Evolutionary conservation across 2,888 invertebrate species (phyloP).

Genomic region (Cosmopolites sordidus): DNA sequence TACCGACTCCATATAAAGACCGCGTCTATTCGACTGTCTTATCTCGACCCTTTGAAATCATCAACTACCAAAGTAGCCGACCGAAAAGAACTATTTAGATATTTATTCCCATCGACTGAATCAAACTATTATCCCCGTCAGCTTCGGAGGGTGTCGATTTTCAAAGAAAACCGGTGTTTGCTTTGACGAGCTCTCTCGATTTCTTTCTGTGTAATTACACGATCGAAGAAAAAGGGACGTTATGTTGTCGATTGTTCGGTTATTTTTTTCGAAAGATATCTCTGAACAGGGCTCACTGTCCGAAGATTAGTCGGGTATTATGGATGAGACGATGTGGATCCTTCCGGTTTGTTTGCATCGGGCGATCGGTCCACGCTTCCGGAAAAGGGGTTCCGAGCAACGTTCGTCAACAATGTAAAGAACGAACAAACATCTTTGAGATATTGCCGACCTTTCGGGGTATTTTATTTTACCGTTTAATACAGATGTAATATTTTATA

Average conservation of each 20-base stretch:
- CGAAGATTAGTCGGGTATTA: background rate
- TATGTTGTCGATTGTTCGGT: background rate
- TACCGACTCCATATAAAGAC: background rate
- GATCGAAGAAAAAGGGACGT: background rate
- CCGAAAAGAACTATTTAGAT: background rate
- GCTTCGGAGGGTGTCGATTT: background rate
- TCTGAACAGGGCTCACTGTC: background rate
- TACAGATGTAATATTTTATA: too few species aligned
- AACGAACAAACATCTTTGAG: too few species aligned
- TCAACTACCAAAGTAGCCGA: background rate
- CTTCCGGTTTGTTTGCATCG: background rate
- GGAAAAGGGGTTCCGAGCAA: too few species aligned
- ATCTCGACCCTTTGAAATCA: background rate
- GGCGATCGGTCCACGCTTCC: too few species aligned
- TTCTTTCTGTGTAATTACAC: background rate
- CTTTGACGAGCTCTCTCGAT: background rate
- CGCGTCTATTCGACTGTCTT: background rate
- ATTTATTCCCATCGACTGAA: background rate
- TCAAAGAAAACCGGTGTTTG: conserved; percentile 1
- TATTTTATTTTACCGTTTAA: too few species aligned
- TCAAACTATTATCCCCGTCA: background rate
- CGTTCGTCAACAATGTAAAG: too few species aligned
- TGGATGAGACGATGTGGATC: background rate
- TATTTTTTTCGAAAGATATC: background rate
- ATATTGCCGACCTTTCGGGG: too few species aligned